phyloP scores from a whole-genome alignment of 2,113 vertebrate species.

The Felis chaus region DNA sequence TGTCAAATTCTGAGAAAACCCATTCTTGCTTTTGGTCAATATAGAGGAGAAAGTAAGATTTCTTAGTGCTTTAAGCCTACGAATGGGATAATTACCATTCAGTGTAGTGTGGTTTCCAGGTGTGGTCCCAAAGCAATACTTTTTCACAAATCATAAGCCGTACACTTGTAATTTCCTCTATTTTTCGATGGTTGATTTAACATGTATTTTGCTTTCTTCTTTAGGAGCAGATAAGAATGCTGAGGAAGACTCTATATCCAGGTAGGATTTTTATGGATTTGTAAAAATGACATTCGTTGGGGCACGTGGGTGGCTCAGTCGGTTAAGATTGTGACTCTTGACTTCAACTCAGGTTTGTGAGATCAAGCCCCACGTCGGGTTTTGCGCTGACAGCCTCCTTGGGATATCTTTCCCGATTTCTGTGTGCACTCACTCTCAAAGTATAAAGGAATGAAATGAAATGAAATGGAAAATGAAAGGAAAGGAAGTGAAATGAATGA shows the following conservation, averaged over 20 bases:
- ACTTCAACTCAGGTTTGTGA: too few species aligned
- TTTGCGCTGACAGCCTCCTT: too few species aligned
- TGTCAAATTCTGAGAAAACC: not conserved
- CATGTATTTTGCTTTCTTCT: conserved; percentile 43
- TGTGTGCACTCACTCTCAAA: too few species aligned
- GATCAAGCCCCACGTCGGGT: too few species aligned
- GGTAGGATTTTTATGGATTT: conserved; percentile 53
- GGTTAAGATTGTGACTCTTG: too few species aligned
- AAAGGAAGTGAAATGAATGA: too few species aligned
- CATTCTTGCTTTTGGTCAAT: not conserved
- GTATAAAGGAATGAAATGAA: too few species aligned
- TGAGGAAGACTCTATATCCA: conserved; percentile 65
- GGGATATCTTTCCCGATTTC: too few species aligned
- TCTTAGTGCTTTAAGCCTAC: not conserved
- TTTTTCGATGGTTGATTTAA: conserved; percentile 48
- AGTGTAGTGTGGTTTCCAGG: not conserved
- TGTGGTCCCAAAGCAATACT: not conserved
- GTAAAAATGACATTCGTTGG: not conserved
- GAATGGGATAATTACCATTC: not conserved
- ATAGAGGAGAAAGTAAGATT: not conserved
- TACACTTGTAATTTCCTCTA: not conserved
- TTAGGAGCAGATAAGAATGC: conserved; percentile 41
- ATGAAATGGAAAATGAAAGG: too few species aligned
- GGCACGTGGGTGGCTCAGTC: too few species aligned
- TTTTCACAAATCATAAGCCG: not conserved